Evolutionary conservation across 2,888 invertebrate species (phyloP).

Genomic region (Dicycla oo): DNA sequence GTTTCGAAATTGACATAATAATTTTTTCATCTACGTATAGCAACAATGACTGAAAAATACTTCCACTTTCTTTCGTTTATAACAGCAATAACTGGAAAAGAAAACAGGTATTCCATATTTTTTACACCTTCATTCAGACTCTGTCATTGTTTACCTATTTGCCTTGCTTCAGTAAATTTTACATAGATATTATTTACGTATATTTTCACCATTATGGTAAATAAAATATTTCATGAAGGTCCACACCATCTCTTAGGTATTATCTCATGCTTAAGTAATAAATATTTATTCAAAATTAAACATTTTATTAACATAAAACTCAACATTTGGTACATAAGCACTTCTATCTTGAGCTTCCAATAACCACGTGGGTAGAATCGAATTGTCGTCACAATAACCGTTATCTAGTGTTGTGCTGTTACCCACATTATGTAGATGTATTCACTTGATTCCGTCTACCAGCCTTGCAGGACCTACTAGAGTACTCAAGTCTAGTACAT

Average conservation of each 20-base stretch:
- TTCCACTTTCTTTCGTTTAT: neutral
- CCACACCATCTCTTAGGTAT: no score
- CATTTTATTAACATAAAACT: slow-evolving; percentile 9
- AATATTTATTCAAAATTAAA: slow-evolving; percentile 6
- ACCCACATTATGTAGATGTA: slow-evolving; percentile 80
- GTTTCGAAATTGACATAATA: no score
- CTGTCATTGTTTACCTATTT: neutral
- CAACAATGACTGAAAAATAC: neutral
- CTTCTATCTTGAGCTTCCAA: slow-evolving; percentile 59
- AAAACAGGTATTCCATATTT: neutral
- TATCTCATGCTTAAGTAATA: neutral
- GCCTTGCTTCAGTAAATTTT: neutral
- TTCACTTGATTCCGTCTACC: slow-evolving; percentile 76
- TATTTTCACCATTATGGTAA: neutral
- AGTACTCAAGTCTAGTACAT: slow-evolving; percentile 21
- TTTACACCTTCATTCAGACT: no score
- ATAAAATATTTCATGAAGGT: neutral
- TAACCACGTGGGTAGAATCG: slow-evolving; percentile 74
- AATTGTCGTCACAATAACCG: slow-evolving; percentile 81
- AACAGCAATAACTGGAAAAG: neutral
- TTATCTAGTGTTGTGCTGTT: slow-evolving; percentile 77
- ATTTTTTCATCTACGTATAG: neutral
- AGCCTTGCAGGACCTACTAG: slow-evolving; percentile 66
- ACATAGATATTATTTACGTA: neutral
- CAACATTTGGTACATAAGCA: slow-evolving; percentile 18